Percentiles rank a stretch among this genome's conserved stretches.
Conservation (phyloP, 2,113 vertebrate species). For the Periophthalmodon schlosseri region DNA sequence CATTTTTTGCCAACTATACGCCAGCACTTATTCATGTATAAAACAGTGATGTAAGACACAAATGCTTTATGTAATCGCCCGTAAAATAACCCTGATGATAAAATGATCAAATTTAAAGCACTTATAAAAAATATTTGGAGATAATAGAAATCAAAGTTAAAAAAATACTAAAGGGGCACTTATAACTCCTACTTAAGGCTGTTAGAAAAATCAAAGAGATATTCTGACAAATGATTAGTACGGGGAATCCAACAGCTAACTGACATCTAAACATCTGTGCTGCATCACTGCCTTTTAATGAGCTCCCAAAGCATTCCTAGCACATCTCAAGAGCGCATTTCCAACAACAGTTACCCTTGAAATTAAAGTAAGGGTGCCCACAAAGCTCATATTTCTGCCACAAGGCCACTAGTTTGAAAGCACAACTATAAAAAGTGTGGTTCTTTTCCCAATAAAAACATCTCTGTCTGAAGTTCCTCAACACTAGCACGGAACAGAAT, state of each 20-base stretch:
- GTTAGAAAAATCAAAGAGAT: not conserved
- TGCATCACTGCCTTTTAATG: constrained; percentile 13
- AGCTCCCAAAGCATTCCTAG: not conserved
- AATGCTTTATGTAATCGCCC: not conserved
- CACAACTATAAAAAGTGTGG: constrained; percentile 2
- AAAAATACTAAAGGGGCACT: not conserved
- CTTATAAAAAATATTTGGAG: not conserved
- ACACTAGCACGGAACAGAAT: not conserved
- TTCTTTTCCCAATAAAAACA: constrained; percentile 12
- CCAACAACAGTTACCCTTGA: not conserved
- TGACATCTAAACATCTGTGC: constrained; percentile 43
- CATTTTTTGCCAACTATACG: constrained; percentile 16
- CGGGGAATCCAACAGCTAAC: not conserved
- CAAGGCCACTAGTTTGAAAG: constrained; percentile 15
- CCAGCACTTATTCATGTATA: not conserved
- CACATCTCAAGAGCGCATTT: not conserved
- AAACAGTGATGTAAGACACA: constrained; percentile 1
- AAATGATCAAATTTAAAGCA: not conserved
- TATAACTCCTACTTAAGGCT: constrained; percentile 12
- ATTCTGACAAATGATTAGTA: constrained; percentile 6
- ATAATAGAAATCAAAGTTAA: constrained; percentile 1
- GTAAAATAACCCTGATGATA: not conserved
- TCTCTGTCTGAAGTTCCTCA: not conserved
- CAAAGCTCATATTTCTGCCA: not conserved
- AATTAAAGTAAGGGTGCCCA: not conserved